Evolutionary conservation across 2,888 invertebrate genomes (phyloP).

Genomic region (Dascillus cervinus): DNA sequence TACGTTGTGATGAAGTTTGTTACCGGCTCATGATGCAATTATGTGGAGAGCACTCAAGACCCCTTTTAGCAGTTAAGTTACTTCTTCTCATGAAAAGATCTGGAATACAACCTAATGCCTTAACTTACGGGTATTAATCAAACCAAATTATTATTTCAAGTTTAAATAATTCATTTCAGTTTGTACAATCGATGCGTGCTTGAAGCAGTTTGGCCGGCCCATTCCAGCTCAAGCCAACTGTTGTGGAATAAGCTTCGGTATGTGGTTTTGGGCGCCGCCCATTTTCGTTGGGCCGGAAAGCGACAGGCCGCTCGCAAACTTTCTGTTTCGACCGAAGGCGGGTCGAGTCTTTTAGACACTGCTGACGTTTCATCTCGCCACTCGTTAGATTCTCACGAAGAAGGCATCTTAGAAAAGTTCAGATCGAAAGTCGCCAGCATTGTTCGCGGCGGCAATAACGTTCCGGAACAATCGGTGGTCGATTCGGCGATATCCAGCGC

Average conservation of each 20-base stretch:
- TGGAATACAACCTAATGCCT: constrained; percentile 92
- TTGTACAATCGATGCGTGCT: constrained; percentile 74
- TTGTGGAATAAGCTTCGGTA: constrained; percentile 92
- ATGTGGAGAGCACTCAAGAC: constrained; percentile 90
- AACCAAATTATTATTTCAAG: constrained; percentile 5
- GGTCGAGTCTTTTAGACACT: constrained; percentile 34
- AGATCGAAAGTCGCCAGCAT: constrained; percentile 56
- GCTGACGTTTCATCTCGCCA: constrained; percentile 37
- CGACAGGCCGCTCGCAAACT: constrained; percentile 49
- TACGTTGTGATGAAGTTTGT: constrained; percentile 94
- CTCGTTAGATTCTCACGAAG: constrained; percentile 41
- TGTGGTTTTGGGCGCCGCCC: constrained; percentile 82
- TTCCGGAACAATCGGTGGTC: constrained; percentile 25
- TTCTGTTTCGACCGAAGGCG: constrained; percentile 44
- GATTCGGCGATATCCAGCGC: constrained; percentile 21
- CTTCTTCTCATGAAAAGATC: constrained; percentile 87
- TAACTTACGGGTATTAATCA: constrained; percentile 78
- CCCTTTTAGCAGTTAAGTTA: constrained; percentile 88
- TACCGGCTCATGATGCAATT: constrained; percentile 98
- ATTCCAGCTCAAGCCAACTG: constrained; percentile 66
- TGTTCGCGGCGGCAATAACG: constrained; percentile 42
- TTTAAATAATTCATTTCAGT: constrained; percentile 19
- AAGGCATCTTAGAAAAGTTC: constrained; percentile 49
- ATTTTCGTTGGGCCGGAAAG: constrained; percentile 75
- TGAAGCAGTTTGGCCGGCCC: constrained; percentile 86